Evolutionary conservation across 2,888 invertebrate genomes (phyloP).

Genomic region (Noctua fimbriata): DNA sequence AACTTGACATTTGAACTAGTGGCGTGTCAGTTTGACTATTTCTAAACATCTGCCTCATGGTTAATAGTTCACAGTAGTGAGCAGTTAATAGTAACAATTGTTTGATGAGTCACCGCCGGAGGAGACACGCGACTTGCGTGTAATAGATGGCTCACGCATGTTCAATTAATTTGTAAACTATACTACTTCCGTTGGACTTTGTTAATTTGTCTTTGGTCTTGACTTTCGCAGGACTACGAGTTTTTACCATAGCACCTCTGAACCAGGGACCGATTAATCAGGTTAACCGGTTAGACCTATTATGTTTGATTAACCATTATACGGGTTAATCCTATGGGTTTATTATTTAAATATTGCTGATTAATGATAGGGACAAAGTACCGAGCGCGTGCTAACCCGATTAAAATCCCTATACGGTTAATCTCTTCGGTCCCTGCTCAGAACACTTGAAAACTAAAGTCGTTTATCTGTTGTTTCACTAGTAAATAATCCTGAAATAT

Average conservation of each 20-base stretch:
- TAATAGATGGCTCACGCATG: constrained; percentile 37
- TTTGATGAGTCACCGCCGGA: constrained; percentile 43
- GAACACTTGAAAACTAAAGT: not conserved
- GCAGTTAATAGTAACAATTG: constrained; percentile 38
- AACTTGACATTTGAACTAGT: constrained; percentile 52
- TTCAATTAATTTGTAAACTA: constrained; percentile 38
- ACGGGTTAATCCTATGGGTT: not conserved
- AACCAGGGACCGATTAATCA: not conserved
- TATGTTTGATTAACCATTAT: not conserved
- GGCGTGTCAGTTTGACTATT: constrained; percentile 2
- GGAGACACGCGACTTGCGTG: constrained; percentile 23
- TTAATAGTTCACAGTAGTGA: constrained; percentile 18
- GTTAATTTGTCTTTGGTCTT: not conserved
- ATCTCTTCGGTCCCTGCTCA: not conserved
- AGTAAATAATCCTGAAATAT: not conserved
- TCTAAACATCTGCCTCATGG: constrained; percentile 47
- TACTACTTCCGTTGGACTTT: constrained; percentile 15
- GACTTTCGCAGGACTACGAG: not conserved
- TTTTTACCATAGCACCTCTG: not conserved
- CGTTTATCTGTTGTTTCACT: not conserved
- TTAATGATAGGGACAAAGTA: not conserved
- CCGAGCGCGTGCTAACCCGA: not conserved
- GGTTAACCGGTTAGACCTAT: not conserved
- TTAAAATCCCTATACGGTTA: not conserved
- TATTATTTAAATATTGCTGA: not conserved